Conservation (phyloP, 2,888 invertebrate genomes). For the Melanostoma scalare region DNA sequence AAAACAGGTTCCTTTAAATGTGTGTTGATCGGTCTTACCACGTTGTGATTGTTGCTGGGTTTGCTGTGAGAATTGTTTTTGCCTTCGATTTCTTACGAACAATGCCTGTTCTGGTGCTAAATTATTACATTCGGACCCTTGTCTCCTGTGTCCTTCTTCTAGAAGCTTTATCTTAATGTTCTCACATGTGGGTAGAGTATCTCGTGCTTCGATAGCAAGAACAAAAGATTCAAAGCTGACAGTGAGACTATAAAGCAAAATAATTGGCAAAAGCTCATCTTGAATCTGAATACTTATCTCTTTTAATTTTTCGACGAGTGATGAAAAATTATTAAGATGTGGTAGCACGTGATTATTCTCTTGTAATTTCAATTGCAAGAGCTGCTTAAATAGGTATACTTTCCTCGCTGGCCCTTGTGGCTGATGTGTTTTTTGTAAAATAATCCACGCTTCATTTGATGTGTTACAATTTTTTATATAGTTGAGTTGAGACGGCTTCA, state of each 20-base stretch:
- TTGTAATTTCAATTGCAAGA: background rate
- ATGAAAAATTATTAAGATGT: constrained; percentile 16
- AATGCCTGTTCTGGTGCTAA: background rate
- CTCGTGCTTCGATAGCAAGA: background rate
- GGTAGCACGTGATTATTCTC: background rate
- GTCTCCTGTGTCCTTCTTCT: background rate
- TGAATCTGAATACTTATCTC: too few relatives aligned
- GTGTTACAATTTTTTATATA: background rate
- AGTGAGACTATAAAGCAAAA: too few relatives aligned
- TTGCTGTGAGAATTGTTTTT: background rate
- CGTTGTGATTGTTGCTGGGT: constrained; percentile 12
- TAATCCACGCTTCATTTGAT: constrained; percentile 31
- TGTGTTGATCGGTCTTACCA: background rate
- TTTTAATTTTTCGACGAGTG: background rate
- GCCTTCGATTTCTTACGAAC: background rate
- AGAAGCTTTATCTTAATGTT: background rate
- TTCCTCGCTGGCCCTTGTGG: constrained; percentile 35
- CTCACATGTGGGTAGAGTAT: too few relatives aligned
- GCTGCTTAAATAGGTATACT: constrained; percentile 14
- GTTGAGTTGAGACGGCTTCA: too few relatives aligned
- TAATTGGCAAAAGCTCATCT: too few relatives aligned
- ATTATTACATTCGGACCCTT: background rate
- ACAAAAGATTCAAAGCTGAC: too few relatives aligned
- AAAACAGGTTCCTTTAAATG: constrained; percentile 14
- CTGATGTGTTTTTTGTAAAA: constrained; percentile 31